phyloP scores from a whole-genome alignment of 2,888 invertebrate genomes.

The Linnaemya tessellans region DNA sequence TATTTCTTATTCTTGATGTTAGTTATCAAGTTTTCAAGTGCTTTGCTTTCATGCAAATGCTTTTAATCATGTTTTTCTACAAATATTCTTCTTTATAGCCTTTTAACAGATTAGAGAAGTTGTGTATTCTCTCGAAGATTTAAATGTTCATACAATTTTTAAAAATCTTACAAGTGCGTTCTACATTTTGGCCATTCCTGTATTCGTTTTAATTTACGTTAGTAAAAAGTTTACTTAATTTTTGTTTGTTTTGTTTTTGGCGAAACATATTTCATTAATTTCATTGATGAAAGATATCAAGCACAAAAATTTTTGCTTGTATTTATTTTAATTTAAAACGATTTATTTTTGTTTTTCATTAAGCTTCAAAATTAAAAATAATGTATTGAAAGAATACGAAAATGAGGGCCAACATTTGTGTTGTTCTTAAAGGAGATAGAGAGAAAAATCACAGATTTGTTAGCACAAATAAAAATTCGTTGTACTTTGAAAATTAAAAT shows the following conservation, averaged over 20 bases:
- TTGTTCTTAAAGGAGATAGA: neutral
- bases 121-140: neutral
- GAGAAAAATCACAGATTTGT: neutral
- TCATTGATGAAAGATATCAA: slow-evolving; percentile 57
- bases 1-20: no score
- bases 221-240: slow-evolving; percentile 31
- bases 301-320: slow-evolving; percentile 22
- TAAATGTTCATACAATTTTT: neutral
- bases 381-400: slow-evolving; percentile 4
- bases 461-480: neutral
- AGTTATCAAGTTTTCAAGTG: no score
- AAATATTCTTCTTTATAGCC: no score
- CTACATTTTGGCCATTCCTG: neutral
- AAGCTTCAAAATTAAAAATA: neutral
- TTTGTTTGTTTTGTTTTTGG: neutral
- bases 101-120: neutral
- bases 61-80: no score
- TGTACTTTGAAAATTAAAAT: neutral
- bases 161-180: neutral
- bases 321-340: neutral
- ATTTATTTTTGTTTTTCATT: slow-evolving; percentile 41
- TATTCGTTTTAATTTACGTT: slow-evolving; percentile 4
- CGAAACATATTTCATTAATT: slow-evolving; percentile 39
- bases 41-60: no score
- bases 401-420: slow-evolving; percentile 2